Evolutionary conservation across 2,888 invertebrate species (phyloP).

Genomic region (Ethmia dodecea): DNA sequence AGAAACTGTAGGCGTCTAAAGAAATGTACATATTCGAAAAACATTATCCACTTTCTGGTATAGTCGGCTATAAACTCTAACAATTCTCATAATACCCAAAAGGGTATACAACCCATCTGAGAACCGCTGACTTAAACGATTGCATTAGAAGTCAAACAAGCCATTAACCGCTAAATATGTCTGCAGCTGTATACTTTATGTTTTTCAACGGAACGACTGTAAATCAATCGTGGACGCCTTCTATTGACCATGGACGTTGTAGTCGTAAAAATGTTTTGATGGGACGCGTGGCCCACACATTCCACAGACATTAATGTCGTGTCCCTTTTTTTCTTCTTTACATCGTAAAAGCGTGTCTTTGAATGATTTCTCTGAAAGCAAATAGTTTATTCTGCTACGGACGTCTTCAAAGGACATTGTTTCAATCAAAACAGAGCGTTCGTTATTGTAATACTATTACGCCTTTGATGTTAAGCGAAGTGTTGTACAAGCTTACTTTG

Average conservation of each 20-base stretch:
- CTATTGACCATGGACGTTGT: conserved; percentile 47
- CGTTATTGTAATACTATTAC: conserved; percentile 20
- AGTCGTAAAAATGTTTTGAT: conserved; percentile 62
- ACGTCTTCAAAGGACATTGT: conserved; percentile 55
- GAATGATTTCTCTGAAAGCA: conserved; percentile 60
- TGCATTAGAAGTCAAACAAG: conserved; percentile 4
- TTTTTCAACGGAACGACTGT: conserved; percentile 52
- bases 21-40: no score
- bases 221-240: conserved; percentile 54
- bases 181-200: conserved; percentile 60
- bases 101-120: no score
- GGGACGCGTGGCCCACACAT: conserved; percentile 49
- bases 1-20: no score
- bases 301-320: conserved; percentile 53
- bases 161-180: conserved; percentile 43
- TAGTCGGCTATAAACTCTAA: no score
- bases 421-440: conserved; percentile 26
- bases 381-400: conserved; percentile 39
- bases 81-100: no score
- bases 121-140: conserved; percentile 1
- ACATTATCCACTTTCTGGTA: no score
- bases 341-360: conserved; percentile 46
- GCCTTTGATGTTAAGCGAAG: conserved; percentile 10
- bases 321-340: conserved; percentile 37
- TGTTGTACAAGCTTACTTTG: no score